Base-by-base conservation (phyloP, 2,888 invertebrate genomes). In the Zonitis immaculata region DNA sequence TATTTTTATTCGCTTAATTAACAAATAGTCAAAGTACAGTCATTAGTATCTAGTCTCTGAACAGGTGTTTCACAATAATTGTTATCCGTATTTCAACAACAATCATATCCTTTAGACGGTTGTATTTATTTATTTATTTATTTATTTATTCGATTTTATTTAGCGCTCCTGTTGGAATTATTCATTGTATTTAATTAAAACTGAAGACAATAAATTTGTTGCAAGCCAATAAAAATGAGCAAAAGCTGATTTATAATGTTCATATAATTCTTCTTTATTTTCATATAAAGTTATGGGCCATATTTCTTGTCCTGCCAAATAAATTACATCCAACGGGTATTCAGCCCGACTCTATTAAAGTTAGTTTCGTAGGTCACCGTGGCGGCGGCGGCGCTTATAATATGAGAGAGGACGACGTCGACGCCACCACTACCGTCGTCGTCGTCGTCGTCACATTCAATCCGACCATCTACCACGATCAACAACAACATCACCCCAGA, bases 201-300 rank as follows among this genome's bases (percentile, higher is more conserved):
- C 16, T 28, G 57, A 57, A 64, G 66, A 70, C 68, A 68, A 71
- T 71, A 75, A 74, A 74, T 74, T 70, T 66, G 64, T 62, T 63
- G 60, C 63, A 61, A 60, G 69, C 35, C 66, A 72, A 73, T 73
- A 76, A 75, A 75, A 74, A 74, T 73, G 72, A 71, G 72, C 66
- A 68, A 70, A 67, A 69, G 68, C 71, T 75, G 76, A 76, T 76
- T 76, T 76, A 76, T 74, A 74, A 73, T 73, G 74, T 74, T 72
- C 72, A 68, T 73, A 76, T 76, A 76, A 76, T 76, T 76, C 76
- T 76, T 75, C 75, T 76, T 76, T 76, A 76, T 76, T 76, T 76
- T 75, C 76, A 75, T 76, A 74, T 74, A 73, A 74, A 75, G 74
- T 76, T 76, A 76, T 76, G 74, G 75, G 69, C 73, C 72, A 75